Conservation (phyloP, 2,113 vertebrate species). For the Engraulis encrasicolus region DNA sequence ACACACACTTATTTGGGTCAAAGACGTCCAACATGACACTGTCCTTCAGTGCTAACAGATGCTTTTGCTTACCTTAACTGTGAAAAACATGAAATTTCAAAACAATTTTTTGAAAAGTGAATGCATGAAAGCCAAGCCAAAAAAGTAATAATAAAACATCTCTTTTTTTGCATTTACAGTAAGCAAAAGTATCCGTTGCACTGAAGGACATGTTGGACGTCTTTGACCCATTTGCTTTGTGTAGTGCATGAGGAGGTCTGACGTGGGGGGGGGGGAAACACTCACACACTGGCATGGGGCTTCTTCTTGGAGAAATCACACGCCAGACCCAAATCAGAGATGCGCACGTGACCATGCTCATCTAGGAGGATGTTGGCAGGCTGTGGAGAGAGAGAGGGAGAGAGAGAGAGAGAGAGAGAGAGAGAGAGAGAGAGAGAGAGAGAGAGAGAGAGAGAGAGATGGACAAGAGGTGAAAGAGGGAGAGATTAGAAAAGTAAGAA, state of each 20-base stretch:
- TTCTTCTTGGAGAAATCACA: conserved; percentile 99
- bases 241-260: background rate
- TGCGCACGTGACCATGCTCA: conserved; percentile 92
- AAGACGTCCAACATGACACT: no score
- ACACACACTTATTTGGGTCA: no score
- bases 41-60: no score
- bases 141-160: no score
- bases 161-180: no score
- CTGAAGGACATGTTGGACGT: no score
- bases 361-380: conserved; percentile 97
- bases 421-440: background rate
- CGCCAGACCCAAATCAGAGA: conserved; percentile 96
- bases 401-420: conserved; percentile 2
- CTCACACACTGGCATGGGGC: conserved; percentile 97
- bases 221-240: background rate
- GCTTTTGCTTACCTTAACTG: no score
- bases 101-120: no score
- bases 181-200: no score
- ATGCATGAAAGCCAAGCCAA: no score
- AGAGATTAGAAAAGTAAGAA: background rate
- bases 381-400: conserved; percentile 64
- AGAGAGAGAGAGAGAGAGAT: conserved; percentile 15
- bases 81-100: no score
- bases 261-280: conserved; percentile 41
- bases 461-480: background rate